Evolutionary conservation across 1,140 invertebrate genomes (phyloP).

Genomic region (Lepidurus arcticus): DNA sequence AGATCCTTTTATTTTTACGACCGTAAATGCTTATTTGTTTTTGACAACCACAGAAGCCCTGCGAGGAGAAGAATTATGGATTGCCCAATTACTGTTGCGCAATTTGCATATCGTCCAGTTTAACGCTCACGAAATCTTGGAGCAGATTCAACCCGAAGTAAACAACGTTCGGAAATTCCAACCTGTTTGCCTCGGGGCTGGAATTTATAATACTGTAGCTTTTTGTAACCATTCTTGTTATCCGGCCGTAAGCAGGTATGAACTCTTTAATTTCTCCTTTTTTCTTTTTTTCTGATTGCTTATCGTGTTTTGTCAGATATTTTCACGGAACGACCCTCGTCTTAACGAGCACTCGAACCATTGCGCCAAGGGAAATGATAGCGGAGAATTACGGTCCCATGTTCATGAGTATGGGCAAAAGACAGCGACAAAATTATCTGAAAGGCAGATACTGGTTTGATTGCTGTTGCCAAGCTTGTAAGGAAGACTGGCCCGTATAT

Average conservation of each 20-base stretch:
- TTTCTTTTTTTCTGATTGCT: not conserved
- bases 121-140: constrained; percentile 85
- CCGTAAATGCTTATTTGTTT: not conserved
- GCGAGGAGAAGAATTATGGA: constrained; percentile 52
- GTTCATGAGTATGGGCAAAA: constrained; percentile 62
- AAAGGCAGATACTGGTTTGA: constrained; percentile 79
- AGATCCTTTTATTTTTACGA: not conserved
- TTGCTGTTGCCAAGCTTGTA: constrained; percentile 73
- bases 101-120: constrained; percentile 84
- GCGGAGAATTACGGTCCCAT: constrained; percentile 88
- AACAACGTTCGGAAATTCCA: constrained; percentile 32
- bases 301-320: constrained; percentile 55
- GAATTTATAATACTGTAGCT: constrained; percentile 71
- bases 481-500: constrained; percentile 73
- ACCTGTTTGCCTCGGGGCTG: constrained; percentile 60
- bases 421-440: constrained; percentile 60
- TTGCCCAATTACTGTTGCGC: constrained; percentile 67
- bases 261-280: not conserved
- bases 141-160: constrained; percentile 52
- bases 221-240: constrained; percentile 91
- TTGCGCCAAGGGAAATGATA: constrained; percentile 66
- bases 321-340: constrained; percentile 72
- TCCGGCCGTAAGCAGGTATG: constrained; percentile 72
- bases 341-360: constrained; percentile 67
- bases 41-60: constrained; percentile 47